Conservation (phyloP, 1,140 invertebrate genomes). For the Andricus grossulariae region DNA sequence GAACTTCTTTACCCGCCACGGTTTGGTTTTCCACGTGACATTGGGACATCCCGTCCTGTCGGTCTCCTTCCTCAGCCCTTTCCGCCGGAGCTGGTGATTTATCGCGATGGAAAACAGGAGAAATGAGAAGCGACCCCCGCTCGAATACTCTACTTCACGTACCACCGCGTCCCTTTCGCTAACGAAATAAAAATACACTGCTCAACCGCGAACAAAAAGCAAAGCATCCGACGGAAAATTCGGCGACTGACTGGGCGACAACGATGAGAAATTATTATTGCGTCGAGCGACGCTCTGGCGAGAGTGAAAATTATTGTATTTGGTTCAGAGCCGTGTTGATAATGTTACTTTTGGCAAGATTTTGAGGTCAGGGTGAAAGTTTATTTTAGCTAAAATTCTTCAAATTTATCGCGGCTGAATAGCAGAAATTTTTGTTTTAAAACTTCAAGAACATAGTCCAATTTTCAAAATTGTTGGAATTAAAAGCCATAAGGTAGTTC, state of each 20-base stretch:
- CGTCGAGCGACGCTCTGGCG: slow-evolving; percentile 33
- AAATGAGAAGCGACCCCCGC: slow-evolving; percentile 71
- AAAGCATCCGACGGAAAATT: slow-evolving; percentile 54
- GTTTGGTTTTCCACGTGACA: slow-evolving; percentile 67
- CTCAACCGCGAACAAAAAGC: slow-evolving; percentile 56
- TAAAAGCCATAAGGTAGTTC: too few relatives aligned
- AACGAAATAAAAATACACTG: slow-evolving; percentile 70
- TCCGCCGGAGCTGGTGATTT: slow-evolving; percentile 70
- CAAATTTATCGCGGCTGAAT: not conserved
- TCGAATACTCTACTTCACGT: slow-evolving; percentile 35
- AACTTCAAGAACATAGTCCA: too few relatives aligned
- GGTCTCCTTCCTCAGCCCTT: slow-evolving; percentile 63
- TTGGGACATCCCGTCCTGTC: slow-evolving; percentile 59
- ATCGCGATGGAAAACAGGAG: slow-evolving; percentile 74
- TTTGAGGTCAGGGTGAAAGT: not conserved
- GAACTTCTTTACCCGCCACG: slow-evolving; percentile 51
- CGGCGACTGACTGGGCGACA: slow-evolving; percentile 44
- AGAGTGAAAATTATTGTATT: not conserved
- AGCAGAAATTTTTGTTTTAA: not conserved
- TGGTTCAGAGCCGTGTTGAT: not conserved
- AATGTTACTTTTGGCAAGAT: slow-evolving; percentile 7
- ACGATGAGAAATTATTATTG: slow-evolving; percentile 59
- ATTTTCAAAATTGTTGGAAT: too few relatives aligned
- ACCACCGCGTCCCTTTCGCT: slow-evolving; percentile 52
- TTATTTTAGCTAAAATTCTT: not conserved